These are phyloP conservation scores for Andinoacara biseriatus DNA, from an alignment of 2,113 vertebrate genomes.

Conservation along the genomic window DNA sequence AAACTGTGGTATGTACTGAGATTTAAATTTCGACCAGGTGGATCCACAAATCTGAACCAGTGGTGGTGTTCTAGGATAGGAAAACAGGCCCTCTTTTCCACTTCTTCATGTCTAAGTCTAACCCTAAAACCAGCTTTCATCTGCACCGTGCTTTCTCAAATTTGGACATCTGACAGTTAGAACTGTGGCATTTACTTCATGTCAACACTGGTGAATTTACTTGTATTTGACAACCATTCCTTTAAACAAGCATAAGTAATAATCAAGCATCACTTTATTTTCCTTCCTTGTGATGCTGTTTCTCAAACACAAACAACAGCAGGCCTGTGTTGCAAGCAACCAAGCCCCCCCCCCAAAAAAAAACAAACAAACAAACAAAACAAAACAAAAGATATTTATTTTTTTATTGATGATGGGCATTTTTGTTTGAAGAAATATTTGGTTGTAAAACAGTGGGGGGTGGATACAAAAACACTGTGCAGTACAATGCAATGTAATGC, in stretches of 20 bases:
- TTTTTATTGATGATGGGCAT: constrained; percentile 8
- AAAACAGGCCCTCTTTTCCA: too few relatives aligned
- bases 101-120: too few relatives aligned
- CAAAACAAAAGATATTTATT: not conserved
- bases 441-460: not conserved
- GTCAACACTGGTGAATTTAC: constrained; percentile 56
- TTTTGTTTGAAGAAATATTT: not conserved
- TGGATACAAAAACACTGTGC: constrained; percentile 25
- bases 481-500: not conserved
- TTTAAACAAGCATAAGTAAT: constrained; percentile 64
- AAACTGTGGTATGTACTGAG: too few relatives aligned
- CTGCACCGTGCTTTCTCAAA: constrained; percentile 14
- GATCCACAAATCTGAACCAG: too few relatives aligned
- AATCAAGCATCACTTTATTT: constrained; percentile 67
- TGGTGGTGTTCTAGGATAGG: too few relatives aligned
- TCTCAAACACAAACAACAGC: constrained; percentile 73
- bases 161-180: constrained; percentile 56
- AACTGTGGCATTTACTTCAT: constrained; percentile 32
- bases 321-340: constrained; percentile 32
- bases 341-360: constrained; percentile 6
- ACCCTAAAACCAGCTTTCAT: not conserved
- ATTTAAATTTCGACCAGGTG: too few relatives aligned
- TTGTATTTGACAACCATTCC: constrained; percentile 49
- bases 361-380: not conserved
- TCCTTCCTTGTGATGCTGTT: constrained; percentile 49